A percentile compares a stretch with the other conserved stretches of the same genome.
Evolutionary conservation across 2,888 invertebrate species (phyloP).

Genomic region (Hirtodrosophila histrioides): DNA sequence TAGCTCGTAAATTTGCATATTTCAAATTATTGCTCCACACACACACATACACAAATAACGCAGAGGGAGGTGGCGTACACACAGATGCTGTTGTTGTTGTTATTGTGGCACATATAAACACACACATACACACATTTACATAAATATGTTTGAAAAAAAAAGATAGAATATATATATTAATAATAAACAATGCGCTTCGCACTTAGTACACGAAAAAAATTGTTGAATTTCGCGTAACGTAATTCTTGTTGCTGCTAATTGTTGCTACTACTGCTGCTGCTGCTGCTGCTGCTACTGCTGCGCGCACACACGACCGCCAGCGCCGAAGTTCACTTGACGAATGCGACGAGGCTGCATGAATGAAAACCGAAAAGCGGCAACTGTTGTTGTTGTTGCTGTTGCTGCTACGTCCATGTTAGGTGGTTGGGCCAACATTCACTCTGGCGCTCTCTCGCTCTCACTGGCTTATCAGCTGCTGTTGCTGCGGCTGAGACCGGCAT

Average conservation of each 20-base stretch:
- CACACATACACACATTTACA: slow-evolving; percentile 33
- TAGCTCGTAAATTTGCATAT: slow-evolving; percentile 78
- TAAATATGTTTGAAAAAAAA: slow-evolving; percentile 40
- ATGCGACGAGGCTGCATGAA: slow-evolving; percentile 68
- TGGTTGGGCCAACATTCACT: slow-evolving; percentile 51
- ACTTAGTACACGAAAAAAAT: slow-evolving; percentile 47
- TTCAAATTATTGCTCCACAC: slow-evolving; percentile 60
- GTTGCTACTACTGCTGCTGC: slow-evolving; percentile 28
- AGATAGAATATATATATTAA: slow-evolving; percentile 16
- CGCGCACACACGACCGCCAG: slow-evolving; percentile 78
- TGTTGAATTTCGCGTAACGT: slow-evolving; percentile 48
- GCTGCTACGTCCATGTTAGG: slow-evolving; percentile 32
- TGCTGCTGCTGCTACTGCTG: slow-evolving; percentile 39
- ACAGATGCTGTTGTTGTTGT: slow-evolving; percentile 21
- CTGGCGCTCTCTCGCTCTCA: slow-evolving; percentile 45
- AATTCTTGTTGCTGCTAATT: slow-evolving; percentile 35
- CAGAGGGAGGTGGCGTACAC: slow-evolving; percentile 15
- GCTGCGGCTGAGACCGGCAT: slow-evolving; percentile 63
- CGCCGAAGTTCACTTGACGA: slow-evolving; percentile 81
- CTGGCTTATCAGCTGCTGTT: slow-evolving; percentile 55
- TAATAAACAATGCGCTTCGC: slow-evolving; percentile 52
- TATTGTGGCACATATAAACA: slow-evolving; percentile 36
- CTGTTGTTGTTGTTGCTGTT: slow-evolving; percentile 23
- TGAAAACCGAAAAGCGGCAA: slow-evolving; percentile 53
- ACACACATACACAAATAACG: slow-evolving; percentile 9